Percentiles rank a stretch among this genome's conserved stretches.
These are phyloP conservation scores for Geothlypis trichas DNA, from an alignment of 2,113 vertebrate genomes.

Conservation along the genomic window DNA sequence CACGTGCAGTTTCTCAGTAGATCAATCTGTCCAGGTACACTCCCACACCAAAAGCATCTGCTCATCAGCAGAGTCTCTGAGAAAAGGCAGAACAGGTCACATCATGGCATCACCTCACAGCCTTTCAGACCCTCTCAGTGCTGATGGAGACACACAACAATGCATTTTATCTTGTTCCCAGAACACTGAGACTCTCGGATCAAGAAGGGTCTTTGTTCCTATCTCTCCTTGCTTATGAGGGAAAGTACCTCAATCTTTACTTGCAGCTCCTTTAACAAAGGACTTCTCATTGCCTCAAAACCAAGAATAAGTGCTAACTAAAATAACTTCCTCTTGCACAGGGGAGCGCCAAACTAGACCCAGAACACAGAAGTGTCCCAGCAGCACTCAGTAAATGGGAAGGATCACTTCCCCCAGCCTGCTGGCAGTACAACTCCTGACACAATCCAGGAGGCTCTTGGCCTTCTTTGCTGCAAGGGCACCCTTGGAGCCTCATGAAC, in stretches of 20 bases:
- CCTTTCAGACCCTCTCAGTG: background rate
- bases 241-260: background rate
- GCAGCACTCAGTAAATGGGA: background rate
- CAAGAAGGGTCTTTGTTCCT: background rate
- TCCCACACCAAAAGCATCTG: background rate
- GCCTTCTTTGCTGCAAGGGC: background rate
- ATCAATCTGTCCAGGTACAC: background rate
- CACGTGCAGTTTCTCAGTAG: background rate
- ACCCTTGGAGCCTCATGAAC: background rate
- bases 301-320: background rate
- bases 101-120: background rate
- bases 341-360: background rate
- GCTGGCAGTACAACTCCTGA: background rate
- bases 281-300: background rate
- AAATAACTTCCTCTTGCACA: background rate
- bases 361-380: background rate
- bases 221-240: background rate
- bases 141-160: background rate
- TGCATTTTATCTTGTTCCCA: background rate
- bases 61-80: background rate
- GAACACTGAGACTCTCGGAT: background rate
- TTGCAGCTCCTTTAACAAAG: background rate
- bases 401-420: background rate
- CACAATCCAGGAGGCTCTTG: rapidly evolving
- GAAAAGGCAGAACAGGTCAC: background rate